Conservation (phyloP, 2,797 vertebrate genomes). For the Rhadinocentrus ornatus region DNA sequence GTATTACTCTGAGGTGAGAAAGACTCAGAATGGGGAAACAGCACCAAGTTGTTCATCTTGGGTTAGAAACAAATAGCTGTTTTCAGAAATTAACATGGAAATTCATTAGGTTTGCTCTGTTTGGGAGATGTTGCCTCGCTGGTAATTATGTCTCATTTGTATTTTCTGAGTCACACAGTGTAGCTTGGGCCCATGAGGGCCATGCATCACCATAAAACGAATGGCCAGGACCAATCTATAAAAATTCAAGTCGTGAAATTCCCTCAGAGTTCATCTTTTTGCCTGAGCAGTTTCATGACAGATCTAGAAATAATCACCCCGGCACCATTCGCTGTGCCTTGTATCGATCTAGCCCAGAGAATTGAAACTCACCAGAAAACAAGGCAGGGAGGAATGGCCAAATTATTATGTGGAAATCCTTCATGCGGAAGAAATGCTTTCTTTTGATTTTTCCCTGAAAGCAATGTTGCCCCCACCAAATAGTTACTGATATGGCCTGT, state of each 20-base stretch:
- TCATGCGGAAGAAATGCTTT: slow-evolving; percentile 66
- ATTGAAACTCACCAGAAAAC: slow-evolving; percentile 78
- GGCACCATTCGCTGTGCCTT: slow-evolving; percentile 54
- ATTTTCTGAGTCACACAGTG: slow-evolving; percentile 41
- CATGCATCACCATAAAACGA: slow-evolving; percentile 48
- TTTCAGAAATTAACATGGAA: slow-evolving; percentile 39
- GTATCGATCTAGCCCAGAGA: slow-evolving; percentile 76
- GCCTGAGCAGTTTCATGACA: slow-evolving; percentile 77
- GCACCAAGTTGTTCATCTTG: slow-evolving; percentile 59
- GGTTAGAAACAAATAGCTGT: slow-evolving; percentile 62
- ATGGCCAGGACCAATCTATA: slow-evolving; percentile 52
- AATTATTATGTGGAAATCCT: slow-evolving; percentile 76
- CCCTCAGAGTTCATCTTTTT: slow-evolving; percentile 74
- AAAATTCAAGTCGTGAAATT: slow-evolving; percentile 71
- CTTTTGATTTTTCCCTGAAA: slow-evolving; percentile 51
- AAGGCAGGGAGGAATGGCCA: slow-evolving; percentile 71
- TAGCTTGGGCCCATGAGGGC: slow-evolving; percentile 5
- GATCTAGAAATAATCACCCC: slow-evolving; percentile 79
- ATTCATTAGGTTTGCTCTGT: slow-evolving; percentile 33
- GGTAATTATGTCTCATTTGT: slow-evolving; percentile 65
- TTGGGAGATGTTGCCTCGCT: slow-evolving; percentile 28
- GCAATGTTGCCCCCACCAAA: slow-evolving; percentile 31
- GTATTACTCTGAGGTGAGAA: slow-evolving; percentile 66
- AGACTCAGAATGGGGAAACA: slow-evolving; percentile 53
- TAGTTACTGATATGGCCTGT: slow-evolving; percentile 10